Percentiles rank a stretch among this genome's conserved stretches.
phyloP scores from a whole-genome alignment of 2,113 vertebrate genomes.

The Nerophis ophidion region DNA sequence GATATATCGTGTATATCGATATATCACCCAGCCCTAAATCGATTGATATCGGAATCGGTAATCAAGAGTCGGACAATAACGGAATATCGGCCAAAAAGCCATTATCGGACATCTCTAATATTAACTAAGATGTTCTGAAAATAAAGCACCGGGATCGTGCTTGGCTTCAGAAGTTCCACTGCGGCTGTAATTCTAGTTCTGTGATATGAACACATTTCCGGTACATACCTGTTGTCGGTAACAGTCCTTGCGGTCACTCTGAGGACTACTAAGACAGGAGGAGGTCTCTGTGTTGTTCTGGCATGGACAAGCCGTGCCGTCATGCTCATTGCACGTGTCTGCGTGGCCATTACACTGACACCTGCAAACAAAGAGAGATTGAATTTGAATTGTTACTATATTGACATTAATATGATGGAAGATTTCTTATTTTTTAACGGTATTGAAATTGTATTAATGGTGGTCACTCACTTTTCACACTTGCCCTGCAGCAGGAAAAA shows the following conservation, averaged over 20 bases:
- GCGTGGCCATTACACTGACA: constrained; percentile 91
- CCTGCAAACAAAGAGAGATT: constrained; percentile 50
- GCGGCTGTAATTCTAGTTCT: neutral
- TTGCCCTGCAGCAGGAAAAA: constrained; percentile 85
- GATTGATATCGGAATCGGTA: too few relatives aligned
- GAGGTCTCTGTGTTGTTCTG: constrained; percentile 91
- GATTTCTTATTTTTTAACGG: too few relatives aligned
- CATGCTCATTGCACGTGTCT: constrained; percentile 83
- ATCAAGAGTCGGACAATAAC: too few relatives aligned
- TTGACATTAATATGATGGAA: too few relatives aligned
- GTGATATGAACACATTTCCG: neutral
- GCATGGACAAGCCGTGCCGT: constrained; percentile 86
- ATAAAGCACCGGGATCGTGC: too few relatives aligned
- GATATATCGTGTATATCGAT: too few relatives aligned
- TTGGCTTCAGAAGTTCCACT: neutral
- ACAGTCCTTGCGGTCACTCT: constrained; percentile 79
- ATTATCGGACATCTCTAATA: too few relatives aligned
- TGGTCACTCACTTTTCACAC: constrained; percentile 80
- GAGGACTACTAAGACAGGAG: constrained; percentile 80
- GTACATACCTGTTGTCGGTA: constrained; percentile 69
- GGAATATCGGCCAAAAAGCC: too few relatives aligned
- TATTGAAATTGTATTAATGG: neutral
- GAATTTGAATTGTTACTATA: too few relatives aligned
- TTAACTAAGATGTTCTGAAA: too few relatives aligned
- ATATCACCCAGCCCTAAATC: too few relatives aligned